Base-by-base conservation (phyloP, 1,140 invertebrate genomes). In the Tetramorium parvispinum region DNA sequence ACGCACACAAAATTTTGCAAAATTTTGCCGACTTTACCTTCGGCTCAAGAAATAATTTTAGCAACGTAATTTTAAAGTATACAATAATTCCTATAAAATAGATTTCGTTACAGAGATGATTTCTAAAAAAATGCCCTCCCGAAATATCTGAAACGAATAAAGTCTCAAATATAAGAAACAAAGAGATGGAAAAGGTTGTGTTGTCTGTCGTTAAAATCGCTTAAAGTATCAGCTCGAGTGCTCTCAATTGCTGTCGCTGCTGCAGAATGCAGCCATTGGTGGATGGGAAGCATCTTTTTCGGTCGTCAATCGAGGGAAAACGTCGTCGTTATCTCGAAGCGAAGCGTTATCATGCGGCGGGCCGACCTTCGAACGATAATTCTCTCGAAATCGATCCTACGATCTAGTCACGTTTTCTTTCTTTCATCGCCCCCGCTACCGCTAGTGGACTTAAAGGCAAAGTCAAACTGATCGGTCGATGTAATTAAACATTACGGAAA, bases 351-450 rank as follows among this genome's bases (percentile, higher is more conserved):
- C 88, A 57, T 8, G n/a, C 37, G 21, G 40, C 13, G 8, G 43
- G 55, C 4, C 40, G 75, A 87, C 85, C 89, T 87, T 90, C 79
- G 89, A 75, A 85, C 79, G 40, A 18, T 40, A 43, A 1, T 66
- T 63, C 77, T 57, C 73, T 83, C 40, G 43, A 51, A 89, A 75
- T 81, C 27, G 40, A 57, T 57, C n/a, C 57, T 61, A 55, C 63
- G 78, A 68, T 87, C 71, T 16, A 49, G 51, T 79, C 91, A 87
- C 65, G 88, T 73, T 55, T 88, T 75, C 59, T 86, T 85, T 66
- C 79, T 86, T 46, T 88, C 85, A 13, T 77, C 81, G 7, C 88
- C 70, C 53, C 37, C 37, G 32, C 57, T 77, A 90, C 61, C 65
- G 87, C 65, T 87, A 18, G 70, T 76, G 71, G 27, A 49, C 43